A percentile compares a stretch with the other conserved stretches of the same genome.
These are phyloP conservation scores for Capitulum mitella DNA, from an alignment of 2,888 invertebrate species.

Conservation along the genomic window DNA sequence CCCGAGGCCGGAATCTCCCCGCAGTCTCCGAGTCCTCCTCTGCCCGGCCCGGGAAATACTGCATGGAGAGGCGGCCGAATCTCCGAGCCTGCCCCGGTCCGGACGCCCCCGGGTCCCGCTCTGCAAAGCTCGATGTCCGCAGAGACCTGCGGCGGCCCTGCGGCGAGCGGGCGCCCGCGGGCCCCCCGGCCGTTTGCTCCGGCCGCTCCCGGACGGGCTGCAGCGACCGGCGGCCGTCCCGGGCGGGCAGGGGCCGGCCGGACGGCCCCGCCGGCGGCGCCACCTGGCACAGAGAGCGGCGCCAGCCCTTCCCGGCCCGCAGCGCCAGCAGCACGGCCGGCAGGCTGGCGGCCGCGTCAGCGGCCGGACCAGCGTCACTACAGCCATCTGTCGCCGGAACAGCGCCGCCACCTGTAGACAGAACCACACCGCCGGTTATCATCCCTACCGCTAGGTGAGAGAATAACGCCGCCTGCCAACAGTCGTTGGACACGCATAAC, in stretches of 20 bases:
- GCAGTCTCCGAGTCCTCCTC: background rate
- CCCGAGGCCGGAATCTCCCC: background rate
- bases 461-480: no score
- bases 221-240: background rate
- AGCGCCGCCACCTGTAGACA: no score
- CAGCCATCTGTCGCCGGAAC: no score
- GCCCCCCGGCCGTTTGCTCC: background rate
- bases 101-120: no score
- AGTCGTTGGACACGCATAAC: no score
- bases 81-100: no score
- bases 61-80: no score
- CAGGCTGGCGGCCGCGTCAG: background rate
- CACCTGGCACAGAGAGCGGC: constrained; percentile 5
- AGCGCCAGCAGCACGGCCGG: constrained; percentile 50
- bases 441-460: no score
- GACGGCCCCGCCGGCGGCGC: background rate
- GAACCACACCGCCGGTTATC: no score
- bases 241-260: background rate
- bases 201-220: background rate
- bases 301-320: constrained; percentile 27
- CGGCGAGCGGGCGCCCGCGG: no score
- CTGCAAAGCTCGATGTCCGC: background rate
- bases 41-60: background rate
- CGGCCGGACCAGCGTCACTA: no score
- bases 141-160: background rate